Conservation (phyloP, 2,888 invertebrate genomes). For the Pseudococcus jackbeardsleyi region DNA sequence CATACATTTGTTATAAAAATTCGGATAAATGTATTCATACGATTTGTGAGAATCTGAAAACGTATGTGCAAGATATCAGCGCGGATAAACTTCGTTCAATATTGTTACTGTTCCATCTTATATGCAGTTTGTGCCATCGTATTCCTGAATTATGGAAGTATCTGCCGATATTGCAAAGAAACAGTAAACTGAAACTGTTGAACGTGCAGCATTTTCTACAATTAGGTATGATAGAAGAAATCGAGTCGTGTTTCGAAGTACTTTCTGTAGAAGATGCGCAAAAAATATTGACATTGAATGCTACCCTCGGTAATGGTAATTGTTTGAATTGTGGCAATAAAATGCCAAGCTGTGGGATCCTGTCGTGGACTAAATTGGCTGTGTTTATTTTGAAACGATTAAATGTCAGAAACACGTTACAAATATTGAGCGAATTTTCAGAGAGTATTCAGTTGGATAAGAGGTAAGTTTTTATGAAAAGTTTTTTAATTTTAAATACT, state of each 20-base stretch:
- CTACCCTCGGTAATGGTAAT: constrained; percentile 62
- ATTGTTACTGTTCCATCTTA: constrained; percentile 16
- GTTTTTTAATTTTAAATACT: background rate
- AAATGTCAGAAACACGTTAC: constrained; percentile 75
- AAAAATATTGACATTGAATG: constrained; percentile 65
- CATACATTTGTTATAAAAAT: constrained; percentile 46
- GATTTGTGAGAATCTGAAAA: constrained; percentile 52
- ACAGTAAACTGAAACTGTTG: constrained; percentile 24
- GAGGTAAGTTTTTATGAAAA: background rate
- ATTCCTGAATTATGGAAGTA: constrained; percentile 61
- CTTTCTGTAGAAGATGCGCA: constrained; percentile 53
- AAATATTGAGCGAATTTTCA: constrained; percentile 73
- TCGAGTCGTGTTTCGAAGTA: background rate
- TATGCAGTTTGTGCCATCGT: constrained; percentile 55
- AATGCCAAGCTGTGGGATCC: background rate
- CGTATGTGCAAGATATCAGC: background rate
- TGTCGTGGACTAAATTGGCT: constrained; percentile 76
- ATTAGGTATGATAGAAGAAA: constrained; percentile 38
- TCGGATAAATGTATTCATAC: background rate
- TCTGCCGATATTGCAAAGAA: constrained; percentile 13
- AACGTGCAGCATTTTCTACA: constrained; percentile 58
- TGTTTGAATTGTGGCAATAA: constrained; percentile 76
- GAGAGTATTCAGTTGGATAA: constrained; percentile 48
- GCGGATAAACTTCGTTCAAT: constrained; percentile 8
- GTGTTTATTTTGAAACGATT: constrained; percentile 75